phyloP scores from a whole-genome alignment of 2,888 invertebrate genomes.

The Gisinianus flammeolus region DNA sequence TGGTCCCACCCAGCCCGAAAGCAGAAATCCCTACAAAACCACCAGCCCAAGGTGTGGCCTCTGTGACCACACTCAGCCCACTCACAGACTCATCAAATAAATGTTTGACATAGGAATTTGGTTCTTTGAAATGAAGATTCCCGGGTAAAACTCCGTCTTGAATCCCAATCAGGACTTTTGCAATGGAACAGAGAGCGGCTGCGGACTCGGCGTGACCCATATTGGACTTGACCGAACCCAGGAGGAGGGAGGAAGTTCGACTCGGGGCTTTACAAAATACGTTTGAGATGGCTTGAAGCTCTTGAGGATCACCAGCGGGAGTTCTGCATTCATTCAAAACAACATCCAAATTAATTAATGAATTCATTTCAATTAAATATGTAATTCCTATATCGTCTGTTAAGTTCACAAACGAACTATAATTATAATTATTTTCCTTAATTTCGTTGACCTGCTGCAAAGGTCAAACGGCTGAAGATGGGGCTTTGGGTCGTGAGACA shows the following conservation, averaged over 20 bases:
- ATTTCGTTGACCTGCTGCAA: too few relatives aligned
- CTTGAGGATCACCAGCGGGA: slow-evolving; percentile 95
- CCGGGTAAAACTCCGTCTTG: slow-evolving; percentile 76
- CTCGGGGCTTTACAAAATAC: slow-evolving; percentile 81
- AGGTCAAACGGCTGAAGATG: too few relatives aligned
- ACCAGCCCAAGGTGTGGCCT: slow-evolving; percentile 63
- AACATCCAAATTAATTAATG: too few relatives aligned
- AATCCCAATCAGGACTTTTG: slow-evolving; percentile 69
- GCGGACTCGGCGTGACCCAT: slow-evolving; percentile 68
- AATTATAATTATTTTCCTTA: too few relatives aligned
- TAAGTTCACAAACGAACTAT: too few relatives aligned
- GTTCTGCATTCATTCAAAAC: slow-evolving; percentile 69
- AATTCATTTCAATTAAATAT: too few relatives aligned
- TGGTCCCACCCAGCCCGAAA: slow-evolving; percentile 68
- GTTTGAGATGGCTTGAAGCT: slow-evolving; percentile 90
- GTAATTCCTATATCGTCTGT: too few relatives aligned
- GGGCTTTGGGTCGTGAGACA: too few relatives aligned
- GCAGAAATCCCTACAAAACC: slow-evolving; percentile 67
- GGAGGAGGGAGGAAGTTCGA: slow-evolving; percentile 71
- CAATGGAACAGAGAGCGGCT: slow-evolving; percentile 66
- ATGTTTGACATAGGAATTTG: slow-evolving; percentile 89
- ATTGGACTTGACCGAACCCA: slow-evolving; percentile 77
- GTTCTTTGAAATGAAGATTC: slow-evolving; percentile 84
- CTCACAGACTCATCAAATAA: slow-evolving; percentile 73
- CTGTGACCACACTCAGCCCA: slow-evolving; percentile 70